phyloP scores from a whole-genome alignment of 2,888 invertebrate genomes.

The Agrochola circellaris region DNA sequence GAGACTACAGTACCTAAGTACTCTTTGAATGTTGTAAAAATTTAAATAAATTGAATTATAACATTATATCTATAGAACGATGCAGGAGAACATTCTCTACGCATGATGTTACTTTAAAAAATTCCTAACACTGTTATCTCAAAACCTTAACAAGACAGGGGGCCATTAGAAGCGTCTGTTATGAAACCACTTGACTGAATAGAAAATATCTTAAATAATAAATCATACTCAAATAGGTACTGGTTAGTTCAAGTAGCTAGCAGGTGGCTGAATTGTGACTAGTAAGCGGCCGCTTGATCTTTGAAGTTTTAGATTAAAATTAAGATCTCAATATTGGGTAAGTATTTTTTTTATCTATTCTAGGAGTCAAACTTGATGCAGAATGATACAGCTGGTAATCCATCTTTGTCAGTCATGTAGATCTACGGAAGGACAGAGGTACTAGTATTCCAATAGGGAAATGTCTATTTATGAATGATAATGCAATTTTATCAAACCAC shows the following conservation, averaged over 20 bases:
- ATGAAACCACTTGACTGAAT: constrained; percentile 78
- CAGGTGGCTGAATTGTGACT: constrained; percentile 72
- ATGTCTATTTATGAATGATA: neutral
- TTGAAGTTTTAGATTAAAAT: constrained; percentile 43
- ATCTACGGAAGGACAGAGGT: neutral
- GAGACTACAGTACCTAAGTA: no score
- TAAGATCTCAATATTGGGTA: constrained; percentile 24
- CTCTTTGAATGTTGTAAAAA: neutral
- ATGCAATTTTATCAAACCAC: constrained; percentile 11
- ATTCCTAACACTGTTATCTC: constrained; percentile 58
- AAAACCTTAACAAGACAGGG: constrained; percentile 72
- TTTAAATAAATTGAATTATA: neutral
- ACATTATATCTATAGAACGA: neutral
- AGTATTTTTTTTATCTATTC: constrained; percentile 8
- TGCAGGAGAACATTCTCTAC: constrained; percentile 34
- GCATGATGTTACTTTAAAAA: constrained; percentile 43
- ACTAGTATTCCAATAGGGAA: neutral
- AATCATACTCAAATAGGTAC: constrained; percentile 84
- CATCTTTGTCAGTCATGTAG: neutral
- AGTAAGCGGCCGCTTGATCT: constrained; percentile 40
- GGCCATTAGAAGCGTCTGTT: constrained; percentile 76
- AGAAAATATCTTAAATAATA: constrained; percentile 76
- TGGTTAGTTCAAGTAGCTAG: constrained; percentile 75
- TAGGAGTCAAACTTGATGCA: neutral
- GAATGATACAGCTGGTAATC: neutral